Base-by-base conservation (phyloP, 2,888 invertebrate genomes). In the Phyllotreta striolata region DNA sequence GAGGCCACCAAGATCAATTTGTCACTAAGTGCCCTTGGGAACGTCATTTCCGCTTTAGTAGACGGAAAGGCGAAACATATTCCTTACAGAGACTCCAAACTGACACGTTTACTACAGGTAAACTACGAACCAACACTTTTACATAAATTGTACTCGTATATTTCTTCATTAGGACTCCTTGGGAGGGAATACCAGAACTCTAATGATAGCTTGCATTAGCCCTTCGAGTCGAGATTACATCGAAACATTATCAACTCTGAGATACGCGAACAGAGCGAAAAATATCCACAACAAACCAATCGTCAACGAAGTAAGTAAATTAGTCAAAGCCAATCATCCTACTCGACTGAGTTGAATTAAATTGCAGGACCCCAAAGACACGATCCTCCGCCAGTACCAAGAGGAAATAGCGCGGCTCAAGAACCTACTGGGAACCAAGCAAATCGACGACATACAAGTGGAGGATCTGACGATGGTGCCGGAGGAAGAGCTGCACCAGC, bases 1-100 rank as follows among this genome's bases (percentile, higher is more conserved):
- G 95, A 95, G 81, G 95, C 94, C 0, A 93, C 93, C 0, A 95
- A 94, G 82, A 95, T 95, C 63, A 95, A 95, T 83, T 80, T 95
- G 55, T 93, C 93, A 0, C 82, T 95, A 35, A 93, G 93, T 8
- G 95, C 95, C 0, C 82, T 95, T 52, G 95, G 93, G 1, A 95
- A 95, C 79, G 95, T 95, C 0, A 95, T 95, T 68, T 93, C 93
- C 0, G 93, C 94, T 0, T 80, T 95, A 57, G 94, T 90, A 49
- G 94, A 90, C 82, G 92, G 88, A 65, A 93, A 88, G 83, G 89
- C 91, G 41, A 92, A 89, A 76, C 91, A 92, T 77, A 87, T 91
- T 46, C 92, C 92, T 0, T 93, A 91, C 80, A 84, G 95, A 70
- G 95, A 95, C 79, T 93, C 94, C 12, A 95, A 95, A 79, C 83